Base-by-base conservation (phyloP, 2,888 invertebrate genomes). In the Artemia sinica region DNA sequence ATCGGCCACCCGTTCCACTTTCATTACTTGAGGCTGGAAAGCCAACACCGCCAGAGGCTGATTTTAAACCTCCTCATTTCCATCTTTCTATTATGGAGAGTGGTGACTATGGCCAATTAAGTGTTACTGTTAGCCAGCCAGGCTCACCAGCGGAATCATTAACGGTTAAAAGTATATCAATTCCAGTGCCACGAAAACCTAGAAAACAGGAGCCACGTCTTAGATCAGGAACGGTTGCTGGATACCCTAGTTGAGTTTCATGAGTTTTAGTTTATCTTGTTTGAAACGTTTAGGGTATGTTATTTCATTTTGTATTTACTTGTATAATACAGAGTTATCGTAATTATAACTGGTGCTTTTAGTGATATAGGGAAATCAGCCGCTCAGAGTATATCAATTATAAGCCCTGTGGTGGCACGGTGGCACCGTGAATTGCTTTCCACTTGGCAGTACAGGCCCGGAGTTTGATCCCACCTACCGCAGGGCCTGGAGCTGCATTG, bases 131-230 rank as follows among this genome's bases (percentile, higher is more conserved):
- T 49, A 65, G 65, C 10, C 70, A 70, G 52, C 68, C 70, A 10
- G 66, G 65, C 12, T 70, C 70, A 28, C 70, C 70, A 8, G 68
- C 70, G 4, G 70, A 70, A 48, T 70, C 66, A 9, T 50, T 70
- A 18, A 68, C 66, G n/a, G 52, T 58, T 66, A 70, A 70, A 51
- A 68, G 68, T n/a, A 63, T 70, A 9, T 70, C 70, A 18, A 70
- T 70, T 52, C 70, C 70, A n/a, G 50, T 70, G 18, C 70, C 70
- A 11, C 65, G 70, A 3, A 48, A 50, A 48, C 6, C 14, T 9
- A 18, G 49, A n/a, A 41, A 49, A 48, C 18, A 48, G 1, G 49
- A 49, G 14, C 11, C 66, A 4, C 48, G 67, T 13, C 49, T 49
- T 50, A 12, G 67, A 8, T 48, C 67, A 12, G 67, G 67, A 11